Conservation (phyloP, 2,888 invertebrate genomes). For the Amblyteles armatorius region DNA sequence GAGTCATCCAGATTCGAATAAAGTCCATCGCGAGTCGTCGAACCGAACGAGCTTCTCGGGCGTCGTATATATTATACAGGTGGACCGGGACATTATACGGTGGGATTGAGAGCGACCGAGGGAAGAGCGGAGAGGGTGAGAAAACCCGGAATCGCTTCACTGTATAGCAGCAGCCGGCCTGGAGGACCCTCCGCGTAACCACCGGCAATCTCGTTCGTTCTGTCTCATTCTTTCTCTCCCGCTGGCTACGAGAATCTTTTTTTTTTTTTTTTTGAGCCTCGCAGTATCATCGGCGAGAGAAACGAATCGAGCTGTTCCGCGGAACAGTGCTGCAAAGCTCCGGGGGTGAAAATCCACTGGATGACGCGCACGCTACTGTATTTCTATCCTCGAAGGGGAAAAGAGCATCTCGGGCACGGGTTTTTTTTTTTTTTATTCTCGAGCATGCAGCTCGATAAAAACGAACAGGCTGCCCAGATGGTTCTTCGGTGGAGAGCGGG, state of each 20-base stretch:
- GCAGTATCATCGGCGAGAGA: background rate
- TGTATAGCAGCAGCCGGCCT: background rate
- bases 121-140: constrained; percentile 14
- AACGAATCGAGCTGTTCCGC: constrained; percentile 29
- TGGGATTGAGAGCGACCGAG: no score
- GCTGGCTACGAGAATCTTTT: background rate
- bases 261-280: background rate
- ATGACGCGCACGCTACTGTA: constrained; percentile 7
- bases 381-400: background rate
- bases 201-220: background rate
- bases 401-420: background rate
- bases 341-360: constrained; percentile 19
- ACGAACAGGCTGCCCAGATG: background rate
- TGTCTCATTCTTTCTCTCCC: background rate
- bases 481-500: background rate
- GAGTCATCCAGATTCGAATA: no score
- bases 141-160: constrained; percentile 45
- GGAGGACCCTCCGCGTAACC: no score
- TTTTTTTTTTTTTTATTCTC: background rate
- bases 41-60: constrained; percentile 1
- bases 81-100: no score
- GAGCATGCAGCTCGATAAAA: background rate
- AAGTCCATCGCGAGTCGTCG: no score
- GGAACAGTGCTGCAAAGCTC: background rate
- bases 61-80: background rate